Percentiles rank a stretch among this genome's conserved stretches.
Evolutionary conservation across 2,113 vertebrate genomes (phyloP).

Genomic region (Fulmarus glacialis): DNA sequence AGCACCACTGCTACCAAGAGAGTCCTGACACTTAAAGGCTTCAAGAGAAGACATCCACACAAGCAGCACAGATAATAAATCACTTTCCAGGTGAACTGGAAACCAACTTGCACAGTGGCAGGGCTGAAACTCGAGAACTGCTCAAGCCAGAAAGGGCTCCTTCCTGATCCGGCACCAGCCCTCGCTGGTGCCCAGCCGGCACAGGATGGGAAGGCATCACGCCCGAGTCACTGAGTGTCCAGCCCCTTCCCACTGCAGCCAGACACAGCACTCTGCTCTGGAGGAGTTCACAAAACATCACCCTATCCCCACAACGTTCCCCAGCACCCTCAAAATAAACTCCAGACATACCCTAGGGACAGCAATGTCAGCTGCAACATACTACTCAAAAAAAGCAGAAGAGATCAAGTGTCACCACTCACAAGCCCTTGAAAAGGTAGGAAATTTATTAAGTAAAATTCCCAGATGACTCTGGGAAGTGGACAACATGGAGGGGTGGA

Average conservation of each 20-base stretch:
- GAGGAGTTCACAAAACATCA: not conserved
- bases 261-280: not conserved
- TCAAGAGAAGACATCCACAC: no score
- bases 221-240: fast-evolving
- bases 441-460: not conserved
- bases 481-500: not conserved
- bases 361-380: fast-evolving
- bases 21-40: not conserved
- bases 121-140: not conserved
- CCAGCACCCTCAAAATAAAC: not conserved
- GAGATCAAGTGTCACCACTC: not conserved
- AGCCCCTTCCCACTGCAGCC: not conserved
- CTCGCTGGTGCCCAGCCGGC: not conserved
- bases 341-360: not conserved
- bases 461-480: not conserved
- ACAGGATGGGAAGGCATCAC: not conserved
- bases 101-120: not conserved
- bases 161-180: not conserved
- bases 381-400: not conserved
- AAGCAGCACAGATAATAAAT: not conserved
- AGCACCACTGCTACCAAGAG: not conserved
- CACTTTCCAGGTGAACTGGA: not conserved
- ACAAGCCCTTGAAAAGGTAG: not conserved
- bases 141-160: not conserved
- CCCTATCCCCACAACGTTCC: not conserved